These are phyloP conservation scores for Actinia equina DNA, from an alignment of 64 coral and sea anemone species.

Conservation along the genomic window DNA sequence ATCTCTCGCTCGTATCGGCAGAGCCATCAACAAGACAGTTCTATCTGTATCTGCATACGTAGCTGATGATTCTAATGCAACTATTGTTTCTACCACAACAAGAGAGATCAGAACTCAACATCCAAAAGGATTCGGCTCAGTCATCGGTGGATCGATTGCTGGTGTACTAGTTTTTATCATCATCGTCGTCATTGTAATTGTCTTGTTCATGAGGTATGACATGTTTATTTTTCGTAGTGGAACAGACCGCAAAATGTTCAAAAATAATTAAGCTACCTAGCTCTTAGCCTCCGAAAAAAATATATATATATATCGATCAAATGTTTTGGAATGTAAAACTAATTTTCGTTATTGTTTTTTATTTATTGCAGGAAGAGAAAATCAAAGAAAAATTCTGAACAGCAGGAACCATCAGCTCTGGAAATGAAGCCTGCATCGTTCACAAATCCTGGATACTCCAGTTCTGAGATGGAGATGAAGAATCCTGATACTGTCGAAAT, in stretches of 20 bases:
- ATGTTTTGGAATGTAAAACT: no score
- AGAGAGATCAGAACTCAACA: neutral
- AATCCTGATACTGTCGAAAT: neutral
- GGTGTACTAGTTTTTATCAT: neutral
- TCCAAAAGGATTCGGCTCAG: neutral
- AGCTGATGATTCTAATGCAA: neutral
- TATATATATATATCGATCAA: no score
- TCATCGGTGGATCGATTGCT: constrained; percentile 1
- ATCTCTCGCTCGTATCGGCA: constrained; percentile 1
- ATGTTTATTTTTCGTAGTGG: neutral
- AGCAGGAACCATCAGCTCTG: neutral
- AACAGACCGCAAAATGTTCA: no score
- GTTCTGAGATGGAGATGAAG: neutral
- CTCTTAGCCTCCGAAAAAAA: no score
- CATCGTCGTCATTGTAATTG: neutral
- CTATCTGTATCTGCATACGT: neutral
- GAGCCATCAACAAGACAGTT: neutral
- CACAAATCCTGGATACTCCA: neutral
- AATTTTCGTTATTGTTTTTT: neutral
- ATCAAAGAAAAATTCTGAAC: neutral
- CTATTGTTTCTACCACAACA: neutral
- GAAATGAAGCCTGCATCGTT: neutral
- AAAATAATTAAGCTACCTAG: no score
- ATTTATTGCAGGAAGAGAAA: neutral
- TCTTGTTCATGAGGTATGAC: neutral